Evolutionary conservation across 2,113 vertebrate species (phyloP).

Genomic region (Melospiza georgiana): DNA sequence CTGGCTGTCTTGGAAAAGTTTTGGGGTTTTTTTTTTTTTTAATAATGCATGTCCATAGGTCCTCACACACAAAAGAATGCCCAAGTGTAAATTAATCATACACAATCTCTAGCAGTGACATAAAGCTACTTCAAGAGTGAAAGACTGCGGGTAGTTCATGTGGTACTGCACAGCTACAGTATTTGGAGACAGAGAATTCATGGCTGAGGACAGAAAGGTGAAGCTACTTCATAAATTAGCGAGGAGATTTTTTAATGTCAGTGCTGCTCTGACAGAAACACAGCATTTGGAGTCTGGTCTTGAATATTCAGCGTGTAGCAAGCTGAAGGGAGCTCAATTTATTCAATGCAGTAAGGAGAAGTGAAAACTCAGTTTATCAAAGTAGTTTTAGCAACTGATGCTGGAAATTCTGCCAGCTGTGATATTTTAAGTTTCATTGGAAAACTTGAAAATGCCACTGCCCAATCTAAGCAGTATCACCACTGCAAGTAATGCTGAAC

Average conservation of each 20-base stretch:
- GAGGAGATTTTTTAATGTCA: neutral
- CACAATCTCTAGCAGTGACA: neutral
- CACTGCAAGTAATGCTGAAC: neutral
- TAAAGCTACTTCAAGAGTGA: neutral
- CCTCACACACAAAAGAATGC: neutral
- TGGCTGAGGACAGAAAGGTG: constrained; percentile 12
- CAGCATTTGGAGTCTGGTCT: constrained; percentile 5
- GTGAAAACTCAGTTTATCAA: neutral
- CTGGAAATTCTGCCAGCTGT: constrained; percentile 28
- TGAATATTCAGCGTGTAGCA: constrained; percentile 43
- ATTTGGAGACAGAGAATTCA: neutral
- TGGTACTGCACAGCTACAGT: neutral
- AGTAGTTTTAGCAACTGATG: neutral
- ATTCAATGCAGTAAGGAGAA: neutral
- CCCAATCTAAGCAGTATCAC: neutral
- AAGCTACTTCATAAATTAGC: neutral
- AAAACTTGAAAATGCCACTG: constrained; percentile 29
- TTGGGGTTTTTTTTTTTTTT: neutral
- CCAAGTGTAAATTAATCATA: neutral
- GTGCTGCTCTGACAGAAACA: neutral
- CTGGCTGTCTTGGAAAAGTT: neutral
- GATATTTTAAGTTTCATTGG: constrained; percentile 13
- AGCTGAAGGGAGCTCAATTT: constrained; percentile 21
- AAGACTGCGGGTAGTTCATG: neutral
- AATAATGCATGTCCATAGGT: neutral